A percentile compares a stretch with the other conserved stretches of the same genome.
These are phyloP conservation scores for Oscheius myriophilus DNA, from an alignment of 2,888 invertebrate genomes.

Conservation along the genomic window DNA sequence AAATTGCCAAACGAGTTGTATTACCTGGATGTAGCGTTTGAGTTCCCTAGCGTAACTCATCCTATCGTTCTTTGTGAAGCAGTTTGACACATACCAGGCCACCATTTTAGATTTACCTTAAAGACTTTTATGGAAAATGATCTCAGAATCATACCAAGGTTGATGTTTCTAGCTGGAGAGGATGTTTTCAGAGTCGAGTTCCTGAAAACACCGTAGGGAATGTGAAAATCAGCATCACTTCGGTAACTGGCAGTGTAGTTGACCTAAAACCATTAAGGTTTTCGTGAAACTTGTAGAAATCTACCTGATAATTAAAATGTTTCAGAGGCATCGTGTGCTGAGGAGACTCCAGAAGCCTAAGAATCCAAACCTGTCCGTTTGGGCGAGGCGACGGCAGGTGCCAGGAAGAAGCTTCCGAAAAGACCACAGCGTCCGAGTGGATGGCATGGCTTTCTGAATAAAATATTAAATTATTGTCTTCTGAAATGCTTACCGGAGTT, in stretches of 20 bases:
- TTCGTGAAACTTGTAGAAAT: not conserved
- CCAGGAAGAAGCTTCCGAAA: not conserved
- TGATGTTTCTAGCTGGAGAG: not conserved
- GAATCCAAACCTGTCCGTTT: slow-evolving; percentile 36
- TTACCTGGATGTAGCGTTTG: slow-evolving; percentile 26
- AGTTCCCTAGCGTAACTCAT: slow-evolving; percentile 32
- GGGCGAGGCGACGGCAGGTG: not conserved
- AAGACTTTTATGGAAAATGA: no score
- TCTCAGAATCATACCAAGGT: not conserved
- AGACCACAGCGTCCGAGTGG: slow-evolving; percentile 1
- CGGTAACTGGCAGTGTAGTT: slow-evolving; percentile 49
- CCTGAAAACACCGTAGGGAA: slow-evolving; percentile 40
- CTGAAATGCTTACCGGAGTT: not conserved
- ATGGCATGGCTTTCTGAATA: slow-evolving; percentile 1
- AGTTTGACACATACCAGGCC: slow-evolving; percentile 57
- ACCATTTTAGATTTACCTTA: slow-evolving; percentile 4
- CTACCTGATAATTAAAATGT: slow-evolving; percentile 36
- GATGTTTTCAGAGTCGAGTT: not conserved
- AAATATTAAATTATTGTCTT: not conserved
- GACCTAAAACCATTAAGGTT: slow-evolving; percentile 30
- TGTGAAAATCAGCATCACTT: slow-evolving; percentile 36
- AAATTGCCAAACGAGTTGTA: not conserved
- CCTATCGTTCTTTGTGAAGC: slow-evolving; percentile 45
- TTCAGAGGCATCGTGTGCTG: slow-evolving; percentile 33
- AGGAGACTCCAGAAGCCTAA: slow-evolving; percentile 41